Percentiles rank a stretch among this genome's conserved stretches.
These are phyloP conservation scores for Ophion ellenae DNA, from an alignment of 2,888 invertebrate species.

Conservation along the genomic window DNA sequence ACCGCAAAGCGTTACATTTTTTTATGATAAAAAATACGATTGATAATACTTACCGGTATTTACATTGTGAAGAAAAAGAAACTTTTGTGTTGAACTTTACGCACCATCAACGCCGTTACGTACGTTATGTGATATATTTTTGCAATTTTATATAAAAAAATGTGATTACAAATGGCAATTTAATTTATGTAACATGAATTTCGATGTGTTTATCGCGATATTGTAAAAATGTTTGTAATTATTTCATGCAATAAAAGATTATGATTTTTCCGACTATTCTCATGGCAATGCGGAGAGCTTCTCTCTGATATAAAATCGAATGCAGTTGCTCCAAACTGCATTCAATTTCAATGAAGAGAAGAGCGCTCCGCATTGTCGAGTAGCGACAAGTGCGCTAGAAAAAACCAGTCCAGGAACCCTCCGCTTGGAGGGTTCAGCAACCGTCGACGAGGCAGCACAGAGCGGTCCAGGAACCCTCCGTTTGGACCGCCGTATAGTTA, in stretches of 20 bases:
- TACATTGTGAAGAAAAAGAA: neutral
- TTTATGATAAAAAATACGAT: no score
- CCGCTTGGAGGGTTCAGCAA: neutral
- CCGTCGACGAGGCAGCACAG: neutral
- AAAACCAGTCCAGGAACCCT: constrained; percentile 1
- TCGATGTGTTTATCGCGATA: neutral
- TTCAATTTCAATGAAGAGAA: neutral
- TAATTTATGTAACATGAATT: constrained; percentile 3
- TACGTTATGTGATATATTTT: neutral
- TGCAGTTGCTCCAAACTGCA: neutral
- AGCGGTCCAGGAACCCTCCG: neutral
- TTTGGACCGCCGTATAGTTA: no score
- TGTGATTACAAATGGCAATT: neutral
- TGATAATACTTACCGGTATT: neutral
- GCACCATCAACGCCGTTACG: neutral
- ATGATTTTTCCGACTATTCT: neutral
- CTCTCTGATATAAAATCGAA: neutral
- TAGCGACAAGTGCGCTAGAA: neutral
- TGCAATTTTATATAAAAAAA: neutral
- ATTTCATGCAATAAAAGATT: neutral
- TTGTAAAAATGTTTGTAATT: no score
- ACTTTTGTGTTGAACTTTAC: neutral
- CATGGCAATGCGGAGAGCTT: neutral
- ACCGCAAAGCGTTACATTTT: no score
- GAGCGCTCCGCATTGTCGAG: neutral